phyloP scores from a whole-genome alignment of 2,113 vertebrate species.

The Orycteropus afer region DNA sequence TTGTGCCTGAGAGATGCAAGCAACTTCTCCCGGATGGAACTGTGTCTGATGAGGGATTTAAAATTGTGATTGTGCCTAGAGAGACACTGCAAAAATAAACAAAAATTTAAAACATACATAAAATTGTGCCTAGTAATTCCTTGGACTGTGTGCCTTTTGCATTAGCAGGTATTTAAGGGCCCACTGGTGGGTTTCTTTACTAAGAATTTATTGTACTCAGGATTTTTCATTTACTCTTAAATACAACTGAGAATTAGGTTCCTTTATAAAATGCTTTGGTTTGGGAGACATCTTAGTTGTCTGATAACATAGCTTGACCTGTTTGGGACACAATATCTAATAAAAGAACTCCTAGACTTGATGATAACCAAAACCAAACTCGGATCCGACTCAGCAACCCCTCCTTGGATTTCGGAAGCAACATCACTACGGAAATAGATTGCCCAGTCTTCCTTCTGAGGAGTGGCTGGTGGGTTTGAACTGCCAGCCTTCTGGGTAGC shows the following conservation, averaged over 20 bases:
- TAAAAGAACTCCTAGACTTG: neutral
- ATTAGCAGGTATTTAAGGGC: neutral
- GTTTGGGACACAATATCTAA: neutral
- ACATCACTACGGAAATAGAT: no score
- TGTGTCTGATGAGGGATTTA: neutral
- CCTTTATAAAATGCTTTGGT: neutral
- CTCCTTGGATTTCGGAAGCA: no score
- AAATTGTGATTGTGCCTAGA: no score
- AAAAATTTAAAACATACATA: no score
- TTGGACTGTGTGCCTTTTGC: neutral
- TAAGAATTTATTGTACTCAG: neutral
- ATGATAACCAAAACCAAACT: no score
- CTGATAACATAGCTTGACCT: neutral
- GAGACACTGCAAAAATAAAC: no score
- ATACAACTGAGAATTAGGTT: neutral
- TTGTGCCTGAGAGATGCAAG: neutral
- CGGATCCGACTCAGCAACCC: no score
- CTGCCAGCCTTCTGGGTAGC: no score
- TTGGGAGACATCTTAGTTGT: neutral
- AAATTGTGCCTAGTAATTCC: neutral
- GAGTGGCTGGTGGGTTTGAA: no score
- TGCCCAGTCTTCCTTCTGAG: no score
- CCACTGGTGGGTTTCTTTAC: neutral
- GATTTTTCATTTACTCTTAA: neutral
- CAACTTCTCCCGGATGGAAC: neutral